Base-by-base conservation (phyloP, 1,140 invertebrate species). In the Euura saliciscinereae region DNA sequence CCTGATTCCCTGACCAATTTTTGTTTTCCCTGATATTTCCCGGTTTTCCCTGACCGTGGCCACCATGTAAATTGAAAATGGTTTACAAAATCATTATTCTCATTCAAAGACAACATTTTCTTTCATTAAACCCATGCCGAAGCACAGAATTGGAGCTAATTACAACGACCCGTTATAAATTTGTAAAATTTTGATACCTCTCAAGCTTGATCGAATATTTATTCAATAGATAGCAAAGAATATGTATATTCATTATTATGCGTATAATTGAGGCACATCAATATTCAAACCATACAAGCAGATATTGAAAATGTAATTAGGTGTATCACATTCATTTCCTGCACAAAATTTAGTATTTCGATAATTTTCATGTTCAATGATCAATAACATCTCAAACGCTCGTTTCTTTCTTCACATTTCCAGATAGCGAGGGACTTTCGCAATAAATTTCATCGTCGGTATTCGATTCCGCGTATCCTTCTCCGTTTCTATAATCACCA, bases 321-420 rank as follows among this genome's bases (percentile, higher is more conserved):
- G 13, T 59, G 10, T 59, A 59, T 59, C 51, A 59, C 51, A 59
- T 59, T 59, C 51, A 59, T n/a, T 59, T 59, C 51, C 51, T 59
- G 51, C 51, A 59, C 51, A 11, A 59, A 59, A 59, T 59, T 28
- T 28, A 28, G 10, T 2, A 11, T 59, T 59, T n/a, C 51, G 3
- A 11, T 59, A 0, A 59, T 59, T 59, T 8, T 1, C 13, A 11
- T 59, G 2, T 28, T 59, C 3, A 11, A 59, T 11, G 13, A 59
- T 59, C 28, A 28, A 28, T 28, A 28, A 11, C 5, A 6, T 42
- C n/a, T 81, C 72, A 87, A 70, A 87, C 86, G 43, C 86, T 86
- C 43, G 86, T 87, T 78, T 87, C 86, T 75, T 83, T 86, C 44
- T 87, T 86, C 0, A 80, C 67, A 51, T 70, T 46, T 74, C 75